A percentile compares a stretch with the other conserved stretches of the same genome.
These are phyloP conservation scores for Actinia tenebrosa DNA, from an alignment of 64 coral and sea anemone species.

Conservation along the genomic window DNA sequence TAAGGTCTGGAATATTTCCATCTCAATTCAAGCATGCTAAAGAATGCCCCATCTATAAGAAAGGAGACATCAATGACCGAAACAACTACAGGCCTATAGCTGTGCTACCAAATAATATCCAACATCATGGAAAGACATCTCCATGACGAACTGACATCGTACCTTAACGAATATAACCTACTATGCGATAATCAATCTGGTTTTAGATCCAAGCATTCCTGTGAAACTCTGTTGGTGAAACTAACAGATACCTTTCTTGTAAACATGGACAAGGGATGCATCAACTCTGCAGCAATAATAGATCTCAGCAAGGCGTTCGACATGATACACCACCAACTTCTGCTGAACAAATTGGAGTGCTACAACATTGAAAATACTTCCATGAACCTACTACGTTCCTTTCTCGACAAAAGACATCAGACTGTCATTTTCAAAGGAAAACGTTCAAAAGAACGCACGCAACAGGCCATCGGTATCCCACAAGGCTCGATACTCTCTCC, in stretches of 20 bases:
- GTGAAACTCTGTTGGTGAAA: neutral
- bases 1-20: too few relatives aligned
- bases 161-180: neutral
- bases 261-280: neutral
- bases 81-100: too few relatives aligned
- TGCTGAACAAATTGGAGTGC: neutral
- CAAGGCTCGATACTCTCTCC: neutral
- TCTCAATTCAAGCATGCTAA: too few relatives aligned
- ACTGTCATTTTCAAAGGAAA: neutral
- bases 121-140: neutral
- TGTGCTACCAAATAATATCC: too few relatives aligned
- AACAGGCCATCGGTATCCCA: neutral
- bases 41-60: too few relatives aligned
- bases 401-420: too few relatives aligned
- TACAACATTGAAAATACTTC: neutral
- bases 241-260: neutral
- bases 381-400: neutral
- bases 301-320: neutral
- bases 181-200: neutral
- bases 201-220: neutral
- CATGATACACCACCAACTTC: neutral
- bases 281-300: neutral
- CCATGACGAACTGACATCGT: neutral
- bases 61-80: too few relatives aligned
- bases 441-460: neutral